Conservation (phyloP, 2,888 invertebrate genomes). For the Catocala nupta region DNA sequence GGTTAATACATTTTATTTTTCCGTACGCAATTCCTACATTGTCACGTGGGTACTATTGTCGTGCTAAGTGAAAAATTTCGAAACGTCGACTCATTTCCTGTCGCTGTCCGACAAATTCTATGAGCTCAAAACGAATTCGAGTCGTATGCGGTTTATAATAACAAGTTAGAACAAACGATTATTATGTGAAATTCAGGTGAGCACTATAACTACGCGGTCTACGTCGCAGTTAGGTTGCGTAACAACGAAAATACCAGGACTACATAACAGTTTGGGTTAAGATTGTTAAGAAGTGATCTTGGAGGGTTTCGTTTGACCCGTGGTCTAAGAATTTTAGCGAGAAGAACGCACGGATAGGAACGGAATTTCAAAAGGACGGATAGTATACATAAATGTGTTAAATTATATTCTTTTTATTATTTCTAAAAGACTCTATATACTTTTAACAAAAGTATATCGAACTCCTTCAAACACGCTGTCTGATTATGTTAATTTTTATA, state of each 20-base stretch:
- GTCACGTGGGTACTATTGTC: too few species aligned
- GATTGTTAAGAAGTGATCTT: background rate
- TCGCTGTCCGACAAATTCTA: slow-evolving; percentile 48
- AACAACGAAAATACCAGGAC: background rate
- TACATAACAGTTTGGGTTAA: background rate
- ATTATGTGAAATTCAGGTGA: slow-evolving; percentile 60
- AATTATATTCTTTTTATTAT: too few species aligned
- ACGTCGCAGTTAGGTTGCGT: slow-evolving; percentile 1
- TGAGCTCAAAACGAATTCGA: slow-evolving; percentile 62
- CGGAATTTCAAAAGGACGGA: too few species aligned
- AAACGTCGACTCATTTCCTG: slow-evolving; percentile 29
- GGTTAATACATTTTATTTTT: too few species aligned
- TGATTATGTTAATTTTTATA: too few species aligned
- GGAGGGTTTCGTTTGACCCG: background rate
- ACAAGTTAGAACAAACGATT: slow-evolving; percentile 67
- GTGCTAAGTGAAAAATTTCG: background rate
- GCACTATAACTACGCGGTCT: slow-evolving; percentile 5
- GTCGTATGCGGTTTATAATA: slow-evolving; percentile 67
- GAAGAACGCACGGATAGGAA: background rate
- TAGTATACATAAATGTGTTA: too few species aligned
- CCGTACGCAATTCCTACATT: too few species aligned
- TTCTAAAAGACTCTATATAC: too few species aligned
- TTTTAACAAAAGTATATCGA: too few species aligned
- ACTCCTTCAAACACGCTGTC: too few species aligned
- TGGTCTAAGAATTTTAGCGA: background rate